A percentile compares a stretch with the other conserved stretches of the same genome.
Evolutionary conservation across 2,797 vertebrate genomes (phyloP).

Genomic region (Rhinella marina): DNA sequence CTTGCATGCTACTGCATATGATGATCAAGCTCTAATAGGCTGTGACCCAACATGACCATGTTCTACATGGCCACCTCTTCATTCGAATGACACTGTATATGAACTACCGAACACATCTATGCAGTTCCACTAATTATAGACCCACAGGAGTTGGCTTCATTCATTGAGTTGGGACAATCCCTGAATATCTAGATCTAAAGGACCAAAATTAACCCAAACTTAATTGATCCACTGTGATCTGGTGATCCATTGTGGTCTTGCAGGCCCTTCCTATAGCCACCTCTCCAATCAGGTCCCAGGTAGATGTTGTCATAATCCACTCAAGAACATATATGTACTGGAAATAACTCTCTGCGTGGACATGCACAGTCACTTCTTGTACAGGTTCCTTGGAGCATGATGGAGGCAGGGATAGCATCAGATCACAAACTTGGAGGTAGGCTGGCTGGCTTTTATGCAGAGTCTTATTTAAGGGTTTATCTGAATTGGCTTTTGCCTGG

Average conservation of each 20-base stretch:
- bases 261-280: background rate
- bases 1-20: too few species aligned
- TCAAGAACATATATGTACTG: background rate
- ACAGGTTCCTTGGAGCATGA: background rate
- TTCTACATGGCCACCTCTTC: too few species aligned
- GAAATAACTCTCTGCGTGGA: background rate
- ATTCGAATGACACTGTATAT: too few species aligned
- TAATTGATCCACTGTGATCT: background rate
- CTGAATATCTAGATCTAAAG: too few species aligned
- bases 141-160: too few species aligned
- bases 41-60: too few species aligned
- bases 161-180: background rate
- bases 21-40: too few species aligned
- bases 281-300: background rate
- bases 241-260: background rate
- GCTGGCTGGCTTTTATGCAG: too few species aligned
- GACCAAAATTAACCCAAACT: too few species aligned
- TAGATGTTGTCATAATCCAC: background rate
- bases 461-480: too few species aligned
- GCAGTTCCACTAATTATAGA: too few species aligned
- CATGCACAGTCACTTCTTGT: background rate
- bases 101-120: too few species aligned
- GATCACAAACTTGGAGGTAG: background rate
- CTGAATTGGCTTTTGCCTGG: background rate
- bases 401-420: background rate